Evolutionary conservation across 2,797 vertebrate species (phyloP).

Genomic region (Sardinella longiceps): DNA sequence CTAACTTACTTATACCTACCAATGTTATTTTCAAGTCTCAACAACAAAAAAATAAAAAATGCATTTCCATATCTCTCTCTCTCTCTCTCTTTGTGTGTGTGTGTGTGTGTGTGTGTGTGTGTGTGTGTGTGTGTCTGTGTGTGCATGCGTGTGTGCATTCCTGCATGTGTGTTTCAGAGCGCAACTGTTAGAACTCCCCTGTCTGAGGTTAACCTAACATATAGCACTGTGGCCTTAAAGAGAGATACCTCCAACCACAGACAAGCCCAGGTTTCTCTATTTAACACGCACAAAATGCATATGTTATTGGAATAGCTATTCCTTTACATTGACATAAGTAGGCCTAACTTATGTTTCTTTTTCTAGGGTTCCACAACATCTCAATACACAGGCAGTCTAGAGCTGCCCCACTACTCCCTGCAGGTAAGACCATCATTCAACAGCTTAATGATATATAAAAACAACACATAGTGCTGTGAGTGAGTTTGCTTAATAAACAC

Average conservation of each 20-base stretch:
- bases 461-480: too few relatives aligned
- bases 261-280: not conserved
- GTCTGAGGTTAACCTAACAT: not conserved
- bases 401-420: constrained; percentile 8
- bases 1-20: not conserved
- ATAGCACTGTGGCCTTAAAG: not conserved
- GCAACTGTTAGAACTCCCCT: not conserved
- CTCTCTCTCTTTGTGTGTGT: not conserved
- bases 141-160: too few relatives aligned
- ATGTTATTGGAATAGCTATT: not conserved
- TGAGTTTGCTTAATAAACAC: too few relatives aligned
- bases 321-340: not conserved
- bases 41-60: not conserved
- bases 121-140: too few relatives aligned
- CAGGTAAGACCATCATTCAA: not conserved
- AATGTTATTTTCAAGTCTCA: not conserved
- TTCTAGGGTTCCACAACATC: not conserved
- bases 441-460: too few relatives aligned
- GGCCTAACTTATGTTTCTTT: not conserved
- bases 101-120: too few relatives aligned
- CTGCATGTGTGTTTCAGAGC: not conserved
- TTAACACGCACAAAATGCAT: not conserved
- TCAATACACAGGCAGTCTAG: not conserved
- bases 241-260: not conserved
- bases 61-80: not conserved